A percentile compares a stretch with the other conserved stretches of the same genome.
Evolutionary conservation across 2,888 invertebrate genomes (phyloP).

Genomic region (Crocallis elinguaria): DNA sequence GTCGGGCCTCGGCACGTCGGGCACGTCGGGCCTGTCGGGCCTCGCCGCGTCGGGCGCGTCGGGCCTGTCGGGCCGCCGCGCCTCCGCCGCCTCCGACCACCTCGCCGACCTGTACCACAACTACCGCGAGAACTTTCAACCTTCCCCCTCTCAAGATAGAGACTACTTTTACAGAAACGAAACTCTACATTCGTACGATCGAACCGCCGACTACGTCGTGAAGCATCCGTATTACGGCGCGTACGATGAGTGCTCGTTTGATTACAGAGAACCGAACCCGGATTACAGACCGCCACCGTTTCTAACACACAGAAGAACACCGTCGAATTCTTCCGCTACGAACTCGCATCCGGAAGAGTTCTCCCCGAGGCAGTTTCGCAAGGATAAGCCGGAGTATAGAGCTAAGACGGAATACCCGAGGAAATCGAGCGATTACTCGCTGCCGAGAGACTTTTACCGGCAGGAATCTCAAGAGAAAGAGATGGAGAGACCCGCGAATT

Average conservation of each 20-base stretch:
- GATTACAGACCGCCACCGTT: constrained; percentile 70
- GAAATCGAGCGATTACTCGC: constrained; percentile 66
- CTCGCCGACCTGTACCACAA: constrained; percentile 87
- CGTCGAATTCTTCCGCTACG: constrained; percentile 89
- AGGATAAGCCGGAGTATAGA: constrained; percentile 62
- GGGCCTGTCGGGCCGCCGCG: constrained; percentile 88
- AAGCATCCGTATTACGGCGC: constrained; percentile 70
- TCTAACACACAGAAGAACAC: constrained; percentile 89
- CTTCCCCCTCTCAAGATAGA: constrained; percentile 63
- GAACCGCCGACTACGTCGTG: constrained; percentile 76
- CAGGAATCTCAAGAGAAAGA: constrained; percentile 69
- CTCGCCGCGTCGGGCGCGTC: constrained; percentile 82
- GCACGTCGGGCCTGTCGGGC: constrained; percentile 82
- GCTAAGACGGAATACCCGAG: constrained; percentile 70
- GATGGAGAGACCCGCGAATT: constrained; percentile 73
- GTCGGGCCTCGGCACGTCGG: constrained; percentile 81
- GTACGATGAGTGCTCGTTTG: constrained; percentile 73
- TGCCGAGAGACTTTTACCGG: constrained; percentile 70
- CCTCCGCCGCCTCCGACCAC: constrained; percentile 84
- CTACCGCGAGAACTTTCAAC: constrained; percentile 78
- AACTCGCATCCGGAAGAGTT: constrained; percentile 82
- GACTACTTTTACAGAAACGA: constrained; percentile 69
- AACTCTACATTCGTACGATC: constrained; percentile 62
- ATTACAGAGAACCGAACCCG: constrained; percentile 67
- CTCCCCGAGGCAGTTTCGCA: constrained; percentile 66